These are phyloP conservation scores for Spilarctia lutea DNA, from an alignment of 2,888 invertebrate genomes.

Conservation along the genomic window DNA sequence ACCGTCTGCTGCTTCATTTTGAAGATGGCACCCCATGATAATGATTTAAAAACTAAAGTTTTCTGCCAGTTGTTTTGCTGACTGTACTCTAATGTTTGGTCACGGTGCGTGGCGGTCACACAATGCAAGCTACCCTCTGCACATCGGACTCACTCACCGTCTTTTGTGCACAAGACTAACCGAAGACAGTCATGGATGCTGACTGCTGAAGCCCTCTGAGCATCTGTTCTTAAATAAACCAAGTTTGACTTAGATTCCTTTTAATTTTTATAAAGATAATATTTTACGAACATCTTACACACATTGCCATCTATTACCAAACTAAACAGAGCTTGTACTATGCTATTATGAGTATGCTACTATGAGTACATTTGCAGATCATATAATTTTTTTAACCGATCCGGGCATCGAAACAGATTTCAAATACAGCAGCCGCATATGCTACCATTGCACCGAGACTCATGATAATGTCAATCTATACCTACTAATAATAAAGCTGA, in stretches of 20 bases:
- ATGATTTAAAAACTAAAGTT: background rate
- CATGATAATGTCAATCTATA: background rate
- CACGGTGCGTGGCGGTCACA: slow-evolving; percentile 74
- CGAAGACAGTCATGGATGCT: background rate
- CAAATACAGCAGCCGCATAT: too few species aligned
- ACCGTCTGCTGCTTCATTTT: too few species aligned
- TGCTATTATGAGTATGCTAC: too few species aligned
- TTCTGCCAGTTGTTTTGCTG: slow-evolving; percentile 47
- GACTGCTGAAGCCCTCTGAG: background rate
- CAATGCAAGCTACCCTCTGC: slow-evolving; percentile 67
- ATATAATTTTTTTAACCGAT: too few species aligned
- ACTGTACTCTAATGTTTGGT: slow-evolving; percentile 72
- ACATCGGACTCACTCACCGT: slow-evolving; percentile 15
- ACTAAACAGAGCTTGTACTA: too few species aligned
- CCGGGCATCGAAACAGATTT: too few species aligned
- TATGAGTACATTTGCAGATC: too few species aligned
- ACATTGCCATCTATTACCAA: too few species aligned
- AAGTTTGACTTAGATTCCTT: background rate
- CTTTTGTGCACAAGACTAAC: slow-evolving; percentile 9
- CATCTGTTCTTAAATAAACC: background rate
- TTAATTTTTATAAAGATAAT: background rate
- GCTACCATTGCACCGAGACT: too few species aligned
- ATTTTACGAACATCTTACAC: too few species aligned
- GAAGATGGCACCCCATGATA: too few species aligned
- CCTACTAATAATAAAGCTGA: background rate